phyloP scores from a whole-genome alignment of 1,140 invertebrate species.

The Bombyx mandarina region DNA sequence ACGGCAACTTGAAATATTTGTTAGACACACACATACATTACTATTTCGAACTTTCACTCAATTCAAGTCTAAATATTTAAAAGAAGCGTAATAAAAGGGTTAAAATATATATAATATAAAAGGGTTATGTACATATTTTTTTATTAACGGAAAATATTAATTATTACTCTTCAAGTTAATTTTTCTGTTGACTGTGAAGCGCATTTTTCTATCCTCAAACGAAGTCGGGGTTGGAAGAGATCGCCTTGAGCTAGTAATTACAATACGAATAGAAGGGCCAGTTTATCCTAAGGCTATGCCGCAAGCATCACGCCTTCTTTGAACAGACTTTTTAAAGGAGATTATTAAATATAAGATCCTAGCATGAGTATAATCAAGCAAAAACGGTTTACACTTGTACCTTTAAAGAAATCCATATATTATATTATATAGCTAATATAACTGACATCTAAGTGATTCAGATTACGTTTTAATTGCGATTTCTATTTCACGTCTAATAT shows the following conservation, averaged over 20 bases:
- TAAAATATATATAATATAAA: background rate
- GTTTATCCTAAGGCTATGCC: constrained; percentile 8
- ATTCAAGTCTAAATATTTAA: background rate
- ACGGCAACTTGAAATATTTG: background rate
- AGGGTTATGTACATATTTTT: background rate
- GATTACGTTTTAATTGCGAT: too few relatives aligned
- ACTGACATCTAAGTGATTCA: too few relatives aligned
- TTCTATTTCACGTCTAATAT: too few relatives aligned
- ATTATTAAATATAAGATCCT: background rate
- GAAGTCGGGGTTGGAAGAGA: constrained; percentile 6
- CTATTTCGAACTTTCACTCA: background rate
- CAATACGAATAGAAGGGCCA: constrained; percentile 16
- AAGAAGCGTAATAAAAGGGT: background rate
- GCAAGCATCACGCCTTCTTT: constrained; percentile 7
- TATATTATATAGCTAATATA: too few relatives aligned
- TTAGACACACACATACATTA: background rate
- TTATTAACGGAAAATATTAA: background rate
- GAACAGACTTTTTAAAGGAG: constrained; percentile 6
- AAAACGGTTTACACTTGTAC: too few relatives aligned
- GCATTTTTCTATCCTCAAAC: background rate
- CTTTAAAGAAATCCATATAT: too few relatives aligned
- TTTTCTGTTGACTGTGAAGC: too few relatives aligned
- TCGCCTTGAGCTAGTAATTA: constrained; percentile 18
- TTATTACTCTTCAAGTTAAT: too few relatives aligned
- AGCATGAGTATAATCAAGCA: background rate